Evolutionary conservation across 2,797 vertebrate genomes (phyloP), one percentile per base, ranked within the genome.

Genomic region (Meda fulgida): DNA sequence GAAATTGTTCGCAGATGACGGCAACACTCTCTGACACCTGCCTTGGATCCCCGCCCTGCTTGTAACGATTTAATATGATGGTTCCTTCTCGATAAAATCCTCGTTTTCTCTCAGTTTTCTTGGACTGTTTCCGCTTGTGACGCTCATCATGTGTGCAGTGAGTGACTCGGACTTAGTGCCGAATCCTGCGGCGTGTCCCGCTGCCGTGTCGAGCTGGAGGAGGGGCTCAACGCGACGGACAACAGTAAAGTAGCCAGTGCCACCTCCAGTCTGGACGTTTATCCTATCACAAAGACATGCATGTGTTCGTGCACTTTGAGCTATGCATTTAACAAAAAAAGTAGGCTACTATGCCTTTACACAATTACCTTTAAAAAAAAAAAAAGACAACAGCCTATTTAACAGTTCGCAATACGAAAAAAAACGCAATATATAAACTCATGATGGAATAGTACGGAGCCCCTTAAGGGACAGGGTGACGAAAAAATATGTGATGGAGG

Each of bases 41-140:
- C 58, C 82, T 81, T 3, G 67, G 51, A 72, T 77, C 72, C 65
- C 73, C 84, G 87, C 81, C 80, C 63, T 31, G 86, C 84, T 73
- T 77, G 51, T 88, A 73, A 86, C 77, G 85, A 58, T 85, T 48
- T 85, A 40, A 70, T 82, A 9, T 78, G 10, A 81, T 40, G 77
- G 83, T 73, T 19, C 83, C 51, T 70, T 18, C 63, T 66, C 40
- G 76, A 84, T 87, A 1, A 29, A 66, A 90, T 86, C 86, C 80
- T 36, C 43, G 84, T 66, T 81, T 60, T 78, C 46, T 55, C 69
- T 19, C 63, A 48, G 78, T 10, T 75, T n/a, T 73, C 83, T 38
- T 72, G 58, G 11, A 46, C 31, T 40, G 48, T 38, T 36, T 76
- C 48, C 38, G 46, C 26, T 48, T 67, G 58, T 70, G 77, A 26